phyloP scores from a whole-genome alignment of 1,140 invertebrate genomes.

The Eriosoma lanigerum region DNA sequence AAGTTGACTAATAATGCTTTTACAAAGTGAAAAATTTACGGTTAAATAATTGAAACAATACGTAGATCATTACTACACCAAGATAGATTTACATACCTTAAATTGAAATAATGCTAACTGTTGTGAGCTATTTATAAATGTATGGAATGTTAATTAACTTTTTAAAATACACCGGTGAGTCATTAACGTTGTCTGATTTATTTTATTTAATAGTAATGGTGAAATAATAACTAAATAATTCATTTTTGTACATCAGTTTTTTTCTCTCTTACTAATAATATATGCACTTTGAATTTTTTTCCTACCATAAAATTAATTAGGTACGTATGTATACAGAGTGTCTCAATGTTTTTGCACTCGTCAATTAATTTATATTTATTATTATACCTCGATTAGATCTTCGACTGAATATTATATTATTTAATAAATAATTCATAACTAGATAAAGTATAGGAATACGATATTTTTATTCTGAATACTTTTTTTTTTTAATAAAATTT shows the following conservation, averaged over 20 bases:
- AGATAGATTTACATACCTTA: background rate
- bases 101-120: slow-evolving; percentile 10
- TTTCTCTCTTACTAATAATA: background rate
- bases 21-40: background rate
- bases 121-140: slow-evolving; percentile 36
- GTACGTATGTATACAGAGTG: too few relatives aligned
- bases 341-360: too few relatives aligned
- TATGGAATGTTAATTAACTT: slow-evolving; percentile 35
- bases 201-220: slow-evolving; percentile 19
- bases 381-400: too few relatives aligned
- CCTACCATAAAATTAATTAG: too few relatives aligned
- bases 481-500: too few relatives aligned
- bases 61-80: background rate
- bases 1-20: background rate
- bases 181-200: background rate
- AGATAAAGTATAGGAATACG: too few relatives aligned
- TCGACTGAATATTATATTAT: too few relatives aligned
- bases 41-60: slow-evolving; percentile 15
- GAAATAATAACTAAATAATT: slow-evolving; percentile 19
- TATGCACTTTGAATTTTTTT: too few relatives aligned
- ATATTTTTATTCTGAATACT: too few relatives aligned
- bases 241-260: slow-evolving; percentile 16
- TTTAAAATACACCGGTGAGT: background rate
- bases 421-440: too few relatives aligned
- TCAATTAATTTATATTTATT: too few relatives aligned